A percentile compares a stretch with the other conserved stretches of the same genome.
phyloP scores from a whole-genome alignment of 1,140 invertebrate species.

The Caenorhabditis briggsae region DNA sequence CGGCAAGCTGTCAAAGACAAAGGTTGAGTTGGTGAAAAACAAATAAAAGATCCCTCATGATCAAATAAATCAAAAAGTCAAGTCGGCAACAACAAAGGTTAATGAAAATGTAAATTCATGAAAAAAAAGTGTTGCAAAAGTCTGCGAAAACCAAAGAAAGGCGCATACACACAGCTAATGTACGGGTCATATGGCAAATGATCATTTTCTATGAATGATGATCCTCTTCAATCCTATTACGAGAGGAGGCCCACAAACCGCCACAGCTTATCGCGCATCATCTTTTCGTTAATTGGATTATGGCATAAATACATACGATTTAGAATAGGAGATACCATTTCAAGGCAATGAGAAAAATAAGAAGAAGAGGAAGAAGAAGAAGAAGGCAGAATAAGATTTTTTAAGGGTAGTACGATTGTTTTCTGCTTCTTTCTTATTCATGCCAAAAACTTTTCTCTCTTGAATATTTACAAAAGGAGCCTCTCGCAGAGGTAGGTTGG shows the following conservation, averaged over 20 bases:
- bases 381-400: not conserved
- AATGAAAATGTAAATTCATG: not conserved
- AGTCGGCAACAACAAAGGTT: too few species aligned
- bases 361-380: not conserved
- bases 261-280: constrained; percentile 48
- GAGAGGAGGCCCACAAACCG: constrained; percentile 45
- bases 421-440: too few species aligned
- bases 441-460: too few species aligned
- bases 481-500: constrained; percentile 30
- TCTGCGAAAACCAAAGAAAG: not conserved
- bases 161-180: not conserved
- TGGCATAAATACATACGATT: constrained; percentile 31
- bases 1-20: too few species aligned
- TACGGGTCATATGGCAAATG: constrained; percentile 47
- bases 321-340: constrained; percentile 38
- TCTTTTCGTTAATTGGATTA: constrained; percentile 55
- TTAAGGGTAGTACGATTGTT: not conserved
- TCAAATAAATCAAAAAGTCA: too few species aligned
- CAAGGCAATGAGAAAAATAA: constrained; percentile 22
- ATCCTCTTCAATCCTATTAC: constrained; percentile 48
- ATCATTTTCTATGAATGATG: constrained; percentile 51
- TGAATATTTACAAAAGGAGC: constrained; percentile 29
- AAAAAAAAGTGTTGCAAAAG: not conserved
- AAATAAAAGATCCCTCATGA: too few species aligned
- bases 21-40: too few species aligned